phyloP scores from a whole-genome alignment of 2,113 vertebrate species.

The Etheostoma cragini region DNA sequence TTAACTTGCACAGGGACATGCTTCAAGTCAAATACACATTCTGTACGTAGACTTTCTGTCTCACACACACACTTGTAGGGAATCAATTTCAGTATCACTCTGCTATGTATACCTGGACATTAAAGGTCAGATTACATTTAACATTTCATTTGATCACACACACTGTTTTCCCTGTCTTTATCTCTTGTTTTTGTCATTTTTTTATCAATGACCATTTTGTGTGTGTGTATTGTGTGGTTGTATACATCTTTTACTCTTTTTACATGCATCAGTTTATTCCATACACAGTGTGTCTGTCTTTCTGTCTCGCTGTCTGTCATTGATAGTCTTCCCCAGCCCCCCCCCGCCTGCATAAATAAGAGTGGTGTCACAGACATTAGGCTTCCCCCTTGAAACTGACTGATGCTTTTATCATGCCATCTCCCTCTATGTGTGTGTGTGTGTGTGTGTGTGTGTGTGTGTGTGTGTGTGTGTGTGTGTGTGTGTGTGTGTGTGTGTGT shows the following conservation, averaged over 20 bases:
- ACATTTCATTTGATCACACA: not conserved
- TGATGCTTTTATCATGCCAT: constrained; percentile 63
- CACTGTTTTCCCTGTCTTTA: not conserved
- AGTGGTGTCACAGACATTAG: constrained; percentile 57
- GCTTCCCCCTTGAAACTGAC: constrained; percentile 62
- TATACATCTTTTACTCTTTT: not conserved
- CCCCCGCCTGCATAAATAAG: constrained; percentile 53
- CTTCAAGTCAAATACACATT: not conserved
- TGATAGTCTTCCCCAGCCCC: constrained; percentile 59
- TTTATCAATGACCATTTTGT: not conserved
- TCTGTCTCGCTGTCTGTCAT: not conserved
- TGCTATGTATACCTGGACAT: not conserved
- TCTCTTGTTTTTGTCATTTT: not conserved
- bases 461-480: constrained; percentile 15
- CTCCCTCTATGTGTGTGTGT: constrained; percentile 37
- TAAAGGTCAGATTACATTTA: not conserved
- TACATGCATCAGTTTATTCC: not conserved
- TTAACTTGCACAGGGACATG: not conserved
- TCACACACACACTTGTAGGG: not conserved
- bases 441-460: constrained; percentile 11
- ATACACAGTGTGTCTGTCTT: not conserved
- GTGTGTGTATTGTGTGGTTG: not conserved
- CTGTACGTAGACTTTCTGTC: not conserved
- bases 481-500: not conserved
- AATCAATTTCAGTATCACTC: not conserved